Evolutionary conservation across 2,888 invertebrate species (phyloP).

Genomic region (Chymomyza procnemis): DNA sequence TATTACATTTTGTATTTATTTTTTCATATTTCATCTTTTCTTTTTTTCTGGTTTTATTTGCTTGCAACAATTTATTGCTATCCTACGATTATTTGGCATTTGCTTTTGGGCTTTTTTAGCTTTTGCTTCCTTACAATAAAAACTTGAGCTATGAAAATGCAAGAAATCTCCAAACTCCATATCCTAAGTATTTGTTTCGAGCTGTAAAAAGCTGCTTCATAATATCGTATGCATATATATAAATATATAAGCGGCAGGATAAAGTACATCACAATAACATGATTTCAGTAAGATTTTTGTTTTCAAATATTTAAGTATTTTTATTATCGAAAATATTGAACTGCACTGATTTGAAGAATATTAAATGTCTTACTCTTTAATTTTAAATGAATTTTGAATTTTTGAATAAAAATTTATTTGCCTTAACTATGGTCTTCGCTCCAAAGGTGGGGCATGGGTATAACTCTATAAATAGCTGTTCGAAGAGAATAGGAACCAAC

Average conservation of each 20-base stretch:
- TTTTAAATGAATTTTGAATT: background rate
- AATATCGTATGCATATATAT: background rate
- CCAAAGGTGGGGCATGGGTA: too few species aligned
- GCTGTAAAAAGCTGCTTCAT: background rate
- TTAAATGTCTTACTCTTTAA: background rate
- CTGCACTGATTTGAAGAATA: background rate
- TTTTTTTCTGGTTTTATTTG: constrained; percentile 36
- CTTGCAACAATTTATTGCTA: constrained; percentile 48
- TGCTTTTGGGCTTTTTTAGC: constrained; percentile 36
- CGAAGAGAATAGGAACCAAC: too few species aligned
- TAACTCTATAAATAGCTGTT: too few species aligned
- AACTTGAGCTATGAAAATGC: constrained; percentile 38
- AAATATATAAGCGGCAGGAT: background rate
- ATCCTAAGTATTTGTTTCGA: constrained; percentile 38
- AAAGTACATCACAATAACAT: too few species aligned
- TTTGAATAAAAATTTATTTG: too few species aligned
- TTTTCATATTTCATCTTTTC: constrained; percentile 24
- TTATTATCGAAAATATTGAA: background rate
- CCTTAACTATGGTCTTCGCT: too few species aligned
- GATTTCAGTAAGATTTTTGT: background rate
- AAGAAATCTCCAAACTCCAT: constrained; percentile 44
- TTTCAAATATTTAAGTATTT: background rate
- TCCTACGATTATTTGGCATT: constrained; percentile 59
- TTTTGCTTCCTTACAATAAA: constrained; percentile 17
- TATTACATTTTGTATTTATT: constrained; percentile 29